Conservation (phyloP, 2,888 invertebrate species). For the Rhaphigaster nebulosa region DNA sequence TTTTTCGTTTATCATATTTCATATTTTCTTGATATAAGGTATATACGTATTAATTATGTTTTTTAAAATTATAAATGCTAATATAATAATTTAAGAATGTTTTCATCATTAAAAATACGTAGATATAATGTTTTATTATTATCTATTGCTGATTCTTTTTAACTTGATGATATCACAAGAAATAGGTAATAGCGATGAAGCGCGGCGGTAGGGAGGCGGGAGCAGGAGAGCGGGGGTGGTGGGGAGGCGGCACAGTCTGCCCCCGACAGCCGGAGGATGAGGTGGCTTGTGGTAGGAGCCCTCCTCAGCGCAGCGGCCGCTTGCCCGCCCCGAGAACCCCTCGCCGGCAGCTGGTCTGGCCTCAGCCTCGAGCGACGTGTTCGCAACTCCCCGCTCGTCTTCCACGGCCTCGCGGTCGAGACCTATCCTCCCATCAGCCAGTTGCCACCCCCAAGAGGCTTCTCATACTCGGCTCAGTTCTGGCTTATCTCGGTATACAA, state of each 20-base stretch:
- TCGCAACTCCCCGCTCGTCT: conserved; percentile 73
- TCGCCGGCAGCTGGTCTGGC: conserved; percentile 62
- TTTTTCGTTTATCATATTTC: no score
- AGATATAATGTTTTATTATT: no score
- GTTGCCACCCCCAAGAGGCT: conserved; percentile 63
- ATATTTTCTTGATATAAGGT: no score
- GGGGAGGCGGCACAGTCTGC: conserved; percentile 57
- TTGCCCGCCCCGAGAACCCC: conserved; percentile 66
- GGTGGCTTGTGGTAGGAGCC: conserved; percentile 53
- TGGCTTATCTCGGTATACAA: conserved; percentile 74
- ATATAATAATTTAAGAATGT: no score
- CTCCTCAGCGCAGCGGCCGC: conserved; percentile 33
- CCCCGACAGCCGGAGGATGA: conserved; percentile 50
- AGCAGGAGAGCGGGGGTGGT: conserved; percentile 30
- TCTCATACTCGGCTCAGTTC: conserved; percentile 68
- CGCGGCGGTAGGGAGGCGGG: conserved; percentile 33
- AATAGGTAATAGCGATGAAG: not conserved
- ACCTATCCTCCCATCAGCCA: conserved; percentile 64
- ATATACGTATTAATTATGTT: no score
- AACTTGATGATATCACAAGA: not conserved
- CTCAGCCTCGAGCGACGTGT: conserved; percentile 71
- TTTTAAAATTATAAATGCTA: no score
- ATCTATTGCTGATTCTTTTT: no score
- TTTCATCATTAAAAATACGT: no score
- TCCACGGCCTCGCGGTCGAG: conserved; percentile 72